phyloP scores from a whole-genome alignment of 2,113 vertebrate genomes.

The Cottus gobio region DNA sequence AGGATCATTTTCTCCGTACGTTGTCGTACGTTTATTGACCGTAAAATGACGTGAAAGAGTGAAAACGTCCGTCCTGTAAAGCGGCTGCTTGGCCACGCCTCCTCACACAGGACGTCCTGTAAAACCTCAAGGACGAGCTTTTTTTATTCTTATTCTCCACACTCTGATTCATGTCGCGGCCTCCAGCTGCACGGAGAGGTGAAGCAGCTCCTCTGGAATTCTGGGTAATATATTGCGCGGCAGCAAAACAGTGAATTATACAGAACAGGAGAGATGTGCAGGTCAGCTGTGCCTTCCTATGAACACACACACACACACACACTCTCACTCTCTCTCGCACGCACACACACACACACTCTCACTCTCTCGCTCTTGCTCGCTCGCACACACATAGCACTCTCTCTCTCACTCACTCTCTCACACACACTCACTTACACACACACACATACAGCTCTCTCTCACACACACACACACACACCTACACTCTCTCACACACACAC shows the following conservation, averaged over 20 bases:
- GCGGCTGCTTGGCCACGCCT: no score
- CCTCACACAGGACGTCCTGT: no score
- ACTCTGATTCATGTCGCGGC: slow-evolving; percentile 15
- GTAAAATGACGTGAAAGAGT: neutral
- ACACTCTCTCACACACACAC: neutral
- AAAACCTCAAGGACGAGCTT: slow-evolving; percentile 42
- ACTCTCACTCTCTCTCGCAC: no score
- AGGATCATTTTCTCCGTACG: neutral
- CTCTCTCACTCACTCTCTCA: no score
- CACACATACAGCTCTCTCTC: no score
- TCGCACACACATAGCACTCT: no score
- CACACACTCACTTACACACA: no score
- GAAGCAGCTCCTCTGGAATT: slow-evolving; percentile 12
- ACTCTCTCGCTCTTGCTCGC: no score
- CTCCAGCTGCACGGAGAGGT: slow-evolving; percentile 14
- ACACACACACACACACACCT: no score
- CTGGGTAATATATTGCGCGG: neutral
- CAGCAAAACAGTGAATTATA: slow-evolving; percentile 1
- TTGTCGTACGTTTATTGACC: neutral
- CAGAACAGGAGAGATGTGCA: neutral
- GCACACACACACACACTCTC: no score
- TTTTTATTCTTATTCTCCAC: neutral
- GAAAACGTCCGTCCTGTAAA: no score
- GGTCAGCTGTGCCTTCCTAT: neutral
- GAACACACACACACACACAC: neutral